phyloP scores from a whole-genome alignment of 2,113 vertebrate species.

The Sebastes schlegelii region DNA sequence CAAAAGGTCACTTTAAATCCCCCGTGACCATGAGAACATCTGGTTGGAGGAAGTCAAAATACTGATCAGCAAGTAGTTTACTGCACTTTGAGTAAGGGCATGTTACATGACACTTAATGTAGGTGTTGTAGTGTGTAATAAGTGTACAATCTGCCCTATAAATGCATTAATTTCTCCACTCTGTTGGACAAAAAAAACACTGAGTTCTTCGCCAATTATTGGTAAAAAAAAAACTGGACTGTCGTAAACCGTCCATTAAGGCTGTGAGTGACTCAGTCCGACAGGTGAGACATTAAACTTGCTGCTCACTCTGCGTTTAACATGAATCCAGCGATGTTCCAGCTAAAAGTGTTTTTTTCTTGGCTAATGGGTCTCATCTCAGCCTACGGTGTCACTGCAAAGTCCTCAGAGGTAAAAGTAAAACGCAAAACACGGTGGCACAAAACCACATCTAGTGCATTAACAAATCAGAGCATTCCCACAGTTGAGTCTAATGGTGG shows the following conservation, averaged over 20 bases:
- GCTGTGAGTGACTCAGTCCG: neutral
- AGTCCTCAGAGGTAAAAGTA: constrained; percentile 21
- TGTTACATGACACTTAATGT: neutral
- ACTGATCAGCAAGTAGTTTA: neutral
- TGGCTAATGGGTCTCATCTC: constrained; percentile 19
- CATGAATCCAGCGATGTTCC: neutral
- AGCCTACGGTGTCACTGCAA: constrained; percentile 13
- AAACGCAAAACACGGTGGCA: neutral
- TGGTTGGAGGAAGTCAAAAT: constrained; percentile 14
- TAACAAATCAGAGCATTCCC: constrained; percentile 3
- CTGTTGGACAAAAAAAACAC: neutral
- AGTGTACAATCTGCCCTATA: neutral
- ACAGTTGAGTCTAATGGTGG: neutral
- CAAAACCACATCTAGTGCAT: constrained; percentile 24
- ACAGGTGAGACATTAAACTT: neutral
- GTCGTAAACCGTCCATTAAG: neutral
- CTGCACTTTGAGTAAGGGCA: constrained; percentile 28
- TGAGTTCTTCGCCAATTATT: neutral
- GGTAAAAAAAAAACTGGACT: neutral
- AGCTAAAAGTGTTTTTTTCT: constrained; percentile 30
- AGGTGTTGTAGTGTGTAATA: neutral
- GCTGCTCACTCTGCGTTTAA: neutral
- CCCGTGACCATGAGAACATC: neutral
- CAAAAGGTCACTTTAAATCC: constrained; percentile 7
- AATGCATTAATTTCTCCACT: neutral